These are phyloP conservation scores for Phalacrocorax pelagicus DNA, from an alignment of 2,113 vertebrate species.

Conservation along the genomic window DNA sequence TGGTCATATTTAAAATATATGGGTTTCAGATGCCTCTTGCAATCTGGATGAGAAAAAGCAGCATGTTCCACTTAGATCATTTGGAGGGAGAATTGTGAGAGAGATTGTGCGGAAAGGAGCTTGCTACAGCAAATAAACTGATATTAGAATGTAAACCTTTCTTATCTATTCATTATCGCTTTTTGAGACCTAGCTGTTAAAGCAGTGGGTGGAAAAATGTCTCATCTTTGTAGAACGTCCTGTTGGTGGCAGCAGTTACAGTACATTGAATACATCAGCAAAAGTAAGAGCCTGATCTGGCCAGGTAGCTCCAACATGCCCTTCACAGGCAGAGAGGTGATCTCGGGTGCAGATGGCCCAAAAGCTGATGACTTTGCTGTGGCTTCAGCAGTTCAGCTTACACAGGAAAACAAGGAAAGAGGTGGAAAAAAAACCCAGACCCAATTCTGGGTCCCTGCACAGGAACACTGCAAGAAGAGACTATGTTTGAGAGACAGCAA, in stretches of 20 bases:
- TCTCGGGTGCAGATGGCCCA: background rate
- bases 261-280: background rate
- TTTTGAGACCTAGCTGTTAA: background rate
- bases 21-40: background rate
- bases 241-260: conserved; percentile 60
- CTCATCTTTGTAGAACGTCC: conserved; percentile 30
- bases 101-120: background rate
- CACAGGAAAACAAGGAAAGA: background rate
- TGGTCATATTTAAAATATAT: background rate
- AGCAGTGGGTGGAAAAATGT: background rate
- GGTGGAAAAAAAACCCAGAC: rapidly evolving
- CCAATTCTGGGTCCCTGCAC: background rate
- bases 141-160: background rate
- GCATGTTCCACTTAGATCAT: rapidly evolving
- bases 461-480: background rate
- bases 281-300: background rate
- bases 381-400: background rate
- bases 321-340: background rate
- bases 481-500: background rate
- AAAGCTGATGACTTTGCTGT: background rate
- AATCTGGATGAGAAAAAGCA: background rate
- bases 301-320: background rate
- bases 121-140: background rate
- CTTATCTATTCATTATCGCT: background rate
- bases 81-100: background rate